Evolutionary conservation across 2,888 invertebrate genomes (phyloP), one percentile per base, ranked within the genome.

Genomic region (Isotomurus palustris): DNA sequence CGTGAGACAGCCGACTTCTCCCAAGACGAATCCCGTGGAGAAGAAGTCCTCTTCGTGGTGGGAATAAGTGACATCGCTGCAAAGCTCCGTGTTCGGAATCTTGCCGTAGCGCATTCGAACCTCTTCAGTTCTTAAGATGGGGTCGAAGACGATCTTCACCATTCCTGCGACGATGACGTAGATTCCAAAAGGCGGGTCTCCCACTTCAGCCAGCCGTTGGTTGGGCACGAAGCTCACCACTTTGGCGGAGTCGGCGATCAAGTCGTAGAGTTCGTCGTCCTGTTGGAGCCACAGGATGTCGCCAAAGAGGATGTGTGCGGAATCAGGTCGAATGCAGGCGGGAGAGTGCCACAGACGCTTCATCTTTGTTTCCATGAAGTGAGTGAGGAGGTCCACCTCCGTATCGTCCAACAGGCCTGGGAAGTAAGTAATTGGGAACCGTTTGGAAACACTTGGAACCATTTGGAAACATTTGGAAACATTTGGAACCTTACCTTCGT

Each of bases 21-120:
- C 84, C n/a, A 83, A 75, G n/a, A 82, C 81, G 53, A 80, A 82
- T 1, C 83, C 84, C 1, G 82, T 79, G 2, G 81, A 81, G 17
- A 83, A 78, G 65, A 79, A 82, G 64, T 83, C 83, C 44, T 77
- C 77, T 28, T 78, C 75, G 0, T 77, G 77, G 3, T 78, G 77
- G 0, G 73, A 72, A 60, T 79, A 80, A 67, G 78, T 77, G 12
- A 80, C 63, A 28, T 78, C 78, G 72, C 77, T 76, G 2, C 78
- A 78, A 32, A 77, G 75, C 43, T 78, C 64, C 40, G 53, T 44
- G 32, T 53, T 60, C 12, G 64, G 64, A 12, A 64, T 12, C 35
- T 56, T 58, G 14, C 64, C 64, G 14, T 36, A 56, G 6, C 45
- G 21, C 19, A 56, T 53, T 6, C 38, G n/a, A 22, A 14, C 10